Percentiles rank a stretch among this genome's conserved stretches.
Evolutionary conservation across 2,113 vertebrate species (phyloP).

Genomic region (Phaethon lepturus): DNA sequence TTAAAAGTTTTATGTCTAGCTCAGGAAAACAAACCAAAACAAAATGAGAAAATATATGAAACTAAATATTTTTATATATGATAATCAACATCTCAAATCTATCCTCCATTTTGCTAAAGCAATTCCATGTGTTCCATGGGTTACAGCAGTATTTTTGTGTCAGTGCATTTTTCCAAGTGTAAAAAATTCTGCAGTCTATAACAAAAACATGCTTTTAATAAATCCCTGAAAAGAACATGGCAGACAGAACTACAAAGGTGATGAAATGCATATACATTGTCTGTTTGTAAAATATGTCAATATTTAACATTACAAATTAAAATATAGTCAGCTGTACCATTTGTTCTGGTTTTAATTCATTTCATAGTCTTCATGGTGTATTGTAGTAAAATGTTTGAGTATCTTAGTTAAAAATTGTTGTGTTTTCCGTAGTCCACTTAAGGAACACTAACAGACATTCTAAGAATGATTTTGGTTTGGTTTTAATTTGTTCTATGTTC

Average conservation of each 20-base stretch:
- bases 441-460: neutral
- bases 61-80: neutral
- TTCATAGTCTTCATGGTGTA: neutral
- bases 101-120: neutral
- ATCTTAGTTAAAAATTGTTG: neutral
- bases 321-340: neutral
- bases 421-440: neutral
- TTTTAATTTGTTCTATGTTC: neutral
- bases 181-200: neutral
- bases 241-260: neutral
- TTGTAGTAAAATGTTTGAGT: neutral
- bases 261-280: neutral
- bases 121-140: neutral
- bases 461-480: neutral
- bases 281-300: neutral
- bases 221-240: neutral
- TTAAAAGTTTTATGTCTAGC: neutral
- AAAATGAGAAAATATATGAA: neutral
- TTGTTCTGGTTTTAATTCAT: neutral
- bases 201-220: neutral
- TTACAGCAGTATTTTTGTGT: neutral
- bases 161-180: neutral
- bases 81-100: neutral
- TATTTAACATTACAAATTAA: neutral
- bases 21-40: neutral